Evolutionary conservation across 2,113 vertebrate species (phyloP).

Genomic region (Pelvicachromis taeniatus): DNA sequence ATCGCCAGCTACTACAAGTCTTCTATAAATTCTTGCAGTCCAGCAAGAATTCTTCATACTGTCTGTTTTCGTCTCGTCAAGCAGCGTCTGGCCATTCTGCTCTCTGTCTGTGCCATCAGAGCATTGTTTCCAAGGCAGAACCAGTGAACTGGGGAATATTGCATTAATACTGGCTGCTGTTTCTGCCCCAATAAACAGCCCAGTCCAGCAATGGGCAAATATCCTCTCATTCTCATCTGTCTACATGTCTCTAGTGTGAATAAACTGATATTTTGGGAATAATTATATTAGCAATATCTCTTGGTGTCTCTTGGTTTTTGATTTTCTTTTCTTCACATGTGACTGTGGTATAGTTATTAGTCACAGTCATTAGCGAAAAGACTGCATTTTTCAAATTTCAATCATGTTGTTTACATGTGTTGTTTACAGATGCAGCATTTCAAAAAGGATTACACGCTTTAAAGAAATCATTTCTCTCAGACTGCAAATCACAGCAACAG

Average conservation of each 20-base stretch:
- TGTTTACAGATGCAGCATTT: background rate
- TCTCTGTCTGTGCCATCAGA: background rate
- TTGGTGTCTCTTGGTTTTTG: background rate
- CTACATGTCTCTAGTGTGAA: background rate
- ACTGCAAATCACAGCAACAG: background rate
- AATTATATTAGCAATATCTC: background rate
- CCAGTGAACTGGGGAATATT: conserved; percentile 35
- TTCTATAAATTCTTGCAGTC: background rate
- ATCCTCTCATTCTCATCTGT: background rate
- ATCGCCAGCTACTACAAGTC: background rate
- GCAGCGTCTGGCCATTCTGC: background rate
- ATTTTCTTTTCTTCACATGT: background rate
- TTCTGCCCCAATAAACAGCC: conserved; percentile 52
- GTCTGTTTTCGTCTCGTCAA: background rate
- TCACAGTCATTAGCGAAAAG: background rate
- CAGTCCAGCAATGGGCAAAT: background rate
- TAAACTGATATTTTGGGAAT: background rate
- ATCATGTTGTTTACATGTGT: background rate
- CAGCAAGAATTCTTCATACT: background rate
- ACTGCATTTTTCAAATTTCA: background rate
- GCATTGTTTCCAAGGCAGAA: conserved; percentile 11
- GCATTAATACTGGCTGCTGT: conserved; percentile 18
- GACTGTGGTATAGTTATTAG: background rate
- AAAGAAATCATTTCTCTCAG: background rate
- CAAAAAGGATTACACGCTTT: background rate